phyloP scores from a whole-genome alignment of 2,888 invertebrate species.

The Masnerella sp. region DNA sequence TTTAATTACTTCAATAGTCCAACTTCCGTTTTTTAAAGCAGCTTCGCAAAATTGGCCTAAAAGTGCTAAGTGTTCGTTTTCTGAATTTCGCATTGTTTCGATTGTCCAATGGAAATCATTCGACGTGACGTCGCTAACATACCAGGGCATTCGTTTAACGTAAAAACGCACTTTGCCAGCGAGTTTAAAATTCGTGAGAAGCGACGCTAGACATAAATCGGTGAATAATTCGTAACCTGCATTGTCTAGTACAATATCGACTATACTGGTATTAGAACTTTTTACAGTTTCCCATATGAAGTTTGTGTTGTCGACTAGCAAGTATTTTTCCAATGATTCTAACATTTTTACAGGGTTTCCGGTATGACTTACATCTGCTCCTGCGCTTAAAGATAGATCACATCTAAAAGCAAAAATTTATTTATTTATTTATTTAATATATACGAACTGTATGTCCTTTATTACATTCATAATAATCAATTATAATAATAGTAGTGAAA shows the following conservation, averaged over 20 bases:
- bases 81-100: slow-evolving; percentile 74
- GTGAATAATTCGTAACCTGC: slow-evolving; percentile 95
- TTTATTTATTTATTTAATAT: slow-evolving; percentile 6
- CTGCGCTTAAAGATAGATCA: slow-evolving; percentile 92
- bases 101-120: slow-evolving; percentile 87
- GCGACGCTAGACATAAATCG: slow-evolving; percentile 92
- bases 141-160: slow-evolving; percentile 96
- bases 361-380: slow-evolving; percentile 81
- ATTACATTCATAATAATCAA: too few relatives aligned
- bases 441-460: too few relatives aligned
- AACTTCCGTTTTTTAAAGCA: slow-evolving; percentile 79
- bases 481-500: too few relatives aligned
- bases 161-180: slow-evolving; percentile 88
- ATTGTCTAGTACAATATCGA: slow-evolving; percentile 92
- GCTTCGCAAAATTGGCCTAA: slow-evolving; percentile 82
- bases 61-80: slow-evolving; percentile 68
- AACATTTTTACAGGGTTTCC: slow-evolving; percentile 80
- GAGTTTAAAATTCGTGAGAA: slow-evolving; percentile 81
- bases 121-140: slow-evolving; percentile 91
- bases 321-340: slow-evolving; percentile 79
- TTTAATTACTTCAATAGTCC: slow-evolving; percentile 74
- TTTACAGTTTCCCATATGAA: slow-evolving; percentile 79
- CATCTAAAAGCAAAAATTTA: slow-evolving; percentile 79
- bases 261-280: slow-evolving; percentile 74
- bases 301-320: slow-evolving; percentile 82